Evolutionary conservation across 30 jellyfish, hydroid and myxozoan genomes (phyloP).

Genomic region (Pseudorhiza aurosa): DNA sequence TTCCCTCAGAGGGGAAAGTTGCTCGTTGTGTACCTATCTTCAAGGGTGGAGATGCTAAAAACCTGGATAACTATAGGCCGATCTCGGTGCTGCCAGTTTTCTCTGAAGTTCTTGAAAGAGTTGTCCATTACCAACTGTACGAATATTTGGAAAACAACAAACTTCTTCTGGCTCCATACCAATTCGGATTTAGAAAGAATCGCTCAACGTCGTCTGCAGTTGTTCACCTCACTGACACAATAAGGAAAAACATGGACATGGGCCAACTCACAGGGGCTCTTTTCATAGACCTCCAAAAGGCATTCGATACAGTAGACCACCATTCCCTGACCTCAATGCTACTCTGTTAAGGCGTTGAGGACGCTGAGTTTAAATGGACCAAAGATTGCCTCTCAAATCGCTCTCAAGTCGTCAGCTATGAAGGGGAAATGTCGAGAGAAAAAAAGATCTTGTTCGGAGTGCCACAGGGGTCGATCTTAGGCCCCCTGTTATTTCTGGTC

Average conservation of each 20-base stretch:
- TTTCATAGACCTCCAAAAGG: slow-evolving; percentile 25
- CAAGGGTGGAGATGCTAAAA: slow-evolving; percentile 46
- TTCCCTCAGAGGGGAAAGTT: slow-evolving; percentile 47
- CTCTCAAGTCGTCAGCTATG: slow-evolving; percentile 58
- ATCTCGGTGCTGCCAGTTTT: slow-evolving; percentile 32
- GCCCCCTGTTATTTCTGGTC: slow-evolving; percentile 60
- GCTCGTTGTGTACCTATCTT: slow-evolving; percentile 55
- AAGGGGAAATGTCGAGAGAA: slow-evolving; percentile 58
- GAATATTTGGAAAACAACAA: slow-evolving; percentile 18
- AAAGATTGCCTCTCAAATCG: slow-evolving; percentile 50
- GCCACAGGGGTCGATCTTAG: slow-evolving; percentile 71
- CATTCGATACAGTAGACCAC: slow-evolving; percentile 41
- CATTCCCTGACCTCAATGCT: slow-evolving; percentile 46
- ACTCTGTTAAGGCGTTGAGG: slow-evolving; percentile 34
- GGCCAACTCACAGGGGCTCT: slow-evolving; percentile 47
- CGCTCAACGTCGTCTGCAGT: slow-evolving; percentile 28
- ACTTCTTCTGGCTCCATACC: slow-evolving; percentile 24
- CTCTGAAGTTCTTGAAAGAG: slow-evolving; percentile 38
- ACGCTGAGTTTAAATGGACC: slow-evolving; percentile 47
- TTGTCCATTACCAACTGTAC: slow-evolving; percentile 33
- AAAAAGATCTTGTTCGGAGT: slow-evolving; percentile 52
- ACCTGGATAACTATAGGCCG: slow-evolving; percentile 44
- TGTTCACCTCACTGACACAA: slow-evolving; percentile 17
- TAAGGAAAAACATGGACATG: slow-evolving; percentile 22
- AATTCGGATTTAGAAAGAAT: slow-evolving; percentile 13